These are phyloP conservation scores for Ctenodactylus gundi DNA, from an alignment of 2,113 vertebrate genomes.

Conservation along the genomic window DNA sequence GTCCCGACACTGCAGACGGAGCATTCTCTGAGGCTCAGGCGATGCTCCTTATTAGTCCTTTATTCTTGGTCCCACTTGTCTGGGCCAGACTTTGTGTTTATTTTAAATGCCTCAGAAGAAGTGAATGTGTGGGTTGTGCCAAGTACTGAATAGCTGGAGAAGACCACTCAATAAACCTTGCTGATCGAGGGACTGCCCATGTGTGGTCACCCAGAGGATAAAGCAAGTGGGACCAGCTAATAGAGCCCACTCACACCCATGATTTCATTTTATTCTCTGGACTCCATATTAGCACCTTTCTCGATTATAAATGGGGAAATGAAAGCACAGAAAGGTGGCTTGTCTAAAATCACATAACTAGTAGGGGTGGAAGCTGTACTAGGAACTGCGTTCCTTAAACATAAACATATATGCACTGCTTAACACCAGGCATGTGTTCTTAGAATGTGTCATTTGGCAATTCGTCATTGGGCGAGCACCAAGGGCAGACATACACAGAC, in stretches of 20 bases:
- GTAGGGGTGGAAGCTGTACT: background rate
- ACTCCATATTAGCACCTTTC: background rate
- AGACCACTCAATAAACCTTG: background rate
- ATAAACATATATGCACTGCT: background rate
- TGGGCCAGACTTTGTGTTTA: background rate
- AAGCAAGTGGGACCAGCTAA: background rate
- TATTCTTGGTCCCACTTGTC: background rate
- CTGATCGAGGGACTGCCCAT: background rate
- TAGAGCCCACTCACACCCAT: background rate
- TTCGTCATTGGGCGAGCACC: too few relatives aligned
- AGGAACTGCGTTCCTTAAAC: background rate
- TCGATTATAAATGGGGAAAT: background rate
- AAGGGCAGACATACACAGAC: background rate
- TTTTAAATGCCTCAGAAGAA: constrained; percentile 10
- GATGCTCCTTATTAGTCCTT: background rate
- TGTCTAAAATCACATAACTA: background rate
- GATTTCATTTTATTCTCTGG: background rate
- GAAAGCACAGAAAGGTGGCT: background rate
- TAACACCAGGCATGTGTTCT: background rate
- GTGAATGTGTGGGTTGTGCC: background rate
- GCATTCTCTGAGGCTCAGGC: background rate
- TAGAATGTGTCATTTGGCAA: background rate
- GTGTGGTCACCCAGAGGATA: background rate
- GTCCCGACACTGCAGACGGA: background rate
- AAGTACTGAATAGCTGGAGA: background rate